A percentile compares a stretch with the other conserved stretches of the same genome.
Conservation (phyloP, 2,888 invertebrate species). For the Hybos culiciformis region DNA sequence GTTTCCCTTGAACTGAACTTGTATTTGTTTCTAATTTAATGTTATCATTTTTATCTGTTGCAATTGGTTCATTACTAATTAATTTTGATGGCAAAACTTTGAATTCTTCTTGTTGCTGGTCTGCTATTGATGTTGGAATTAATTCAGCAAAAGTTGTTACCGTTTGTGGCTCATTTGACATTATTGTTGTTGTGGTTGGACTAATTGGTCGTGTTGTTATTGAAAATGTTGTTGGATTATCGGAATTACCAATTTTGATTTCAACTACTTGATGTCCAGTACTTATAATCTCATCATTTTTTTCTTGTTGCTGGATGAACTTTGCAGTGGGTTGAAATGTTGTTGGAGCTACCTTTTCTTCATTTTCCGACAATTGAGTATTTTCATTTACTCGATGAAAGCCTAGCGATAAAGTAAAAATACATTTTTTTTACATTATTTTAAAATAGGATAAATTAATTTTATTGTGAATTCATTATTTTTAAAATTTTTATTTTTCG, state of each 20-base stretch:
- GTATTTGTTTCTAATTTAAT: too few relatives aligned
- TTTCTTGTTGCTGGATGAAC: neutral
- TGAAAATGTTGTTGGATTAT: conserved; percentile 11
- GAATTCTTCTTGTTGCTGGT: neutral
- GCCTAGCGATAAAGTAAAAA: too few relatives aligned
- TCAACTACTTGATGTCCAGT: conserved; percentile 12
- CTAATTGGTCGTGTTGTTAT: conserved; percentile 10
- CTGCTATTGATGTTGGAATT: neutral
- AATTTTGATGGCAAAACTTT: neutral
- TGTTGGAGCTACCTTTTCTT: too few relatives aligned
- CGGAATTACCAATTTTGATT: conserved; percentile 12
- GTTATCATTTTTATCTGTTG: neutral
- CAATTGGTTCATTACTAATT: neutral
- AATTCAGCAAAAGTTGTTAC: neutral
- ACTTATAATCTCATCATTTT: neutral
- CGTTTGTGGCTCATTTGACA: neutral
- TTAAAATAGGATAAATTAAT: too few relatives aligned
- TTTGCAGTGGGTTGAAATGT: neutral
- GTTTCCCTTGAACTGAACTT: too few relatives aligned
- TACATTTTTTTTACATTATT: too few relatives aligned
- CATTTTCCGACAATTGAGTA: too few relatives aligned
- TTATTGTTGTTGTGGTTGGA: conserved; percentile 7
- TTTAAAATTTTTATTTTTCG: too few relatives aligned
- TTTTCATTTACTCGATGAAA: too few relatives aligned
- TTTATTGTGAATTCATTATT: too few relatives aligned